These are phyloP conservation scores for cat (Felis catus) DNA, from an alignment of 2,113 vertebrate genomes.

Conservation along the genomic window DNA sequence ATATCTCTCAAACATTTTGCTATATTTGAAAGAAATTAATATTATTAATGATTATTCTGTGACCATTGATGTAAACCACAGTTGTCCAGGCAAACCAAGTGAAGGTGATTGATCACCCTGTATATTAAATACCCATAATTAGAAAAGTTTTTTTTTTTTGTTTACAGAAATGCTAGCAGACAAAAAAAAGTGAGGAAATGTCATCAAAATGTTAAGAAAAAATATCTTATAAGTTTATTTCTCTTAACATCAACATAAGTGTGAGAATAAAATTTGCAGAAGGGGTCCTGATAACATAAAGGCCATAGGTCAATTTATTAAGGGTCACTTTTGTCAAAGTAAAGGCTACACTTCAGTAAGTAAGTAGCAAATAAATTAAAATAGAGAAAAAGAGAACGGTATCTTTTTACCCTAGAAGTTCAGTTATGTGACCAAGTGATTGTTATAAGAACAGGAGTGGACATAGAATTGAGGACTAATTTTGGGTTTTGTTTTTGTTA, in stretches of 20 bases:
- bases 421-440: background rate
- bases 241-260: background rate
- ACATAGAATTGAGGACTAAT: background rate
- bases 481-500: background rate
- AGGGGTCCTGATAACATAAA: background rate
- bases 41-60: background rate
- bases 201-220: background rate
- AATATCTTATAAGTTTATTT: background rate
- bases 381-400: background rate
- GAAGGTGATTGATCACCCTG: background rate
- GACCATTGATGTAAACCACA: background rate
- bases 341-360: background rate
- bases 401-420: background rate
- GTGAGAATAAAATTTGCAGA: background rate
- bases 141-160: background rate
- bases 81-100: background rate
- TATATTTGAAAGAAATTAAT: background rate
- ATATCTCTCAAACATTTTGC: background rate
- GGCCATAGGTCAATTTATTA: background rate
- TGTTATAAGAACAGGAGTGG: background rate
- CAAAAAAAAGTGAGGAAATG: background rate
- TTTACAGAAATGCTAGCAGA: background rate
- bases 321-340: background rate
- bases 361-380: background rate
- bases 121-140: background rate